Percentiles rank a stretch among this genome's conserved stretches.
These are phyloP conservation scores for Typhlichthys subterraneus DNA, from an alignment of 2,797 vertebrate species.

Conservation along the genomic window DNA sequence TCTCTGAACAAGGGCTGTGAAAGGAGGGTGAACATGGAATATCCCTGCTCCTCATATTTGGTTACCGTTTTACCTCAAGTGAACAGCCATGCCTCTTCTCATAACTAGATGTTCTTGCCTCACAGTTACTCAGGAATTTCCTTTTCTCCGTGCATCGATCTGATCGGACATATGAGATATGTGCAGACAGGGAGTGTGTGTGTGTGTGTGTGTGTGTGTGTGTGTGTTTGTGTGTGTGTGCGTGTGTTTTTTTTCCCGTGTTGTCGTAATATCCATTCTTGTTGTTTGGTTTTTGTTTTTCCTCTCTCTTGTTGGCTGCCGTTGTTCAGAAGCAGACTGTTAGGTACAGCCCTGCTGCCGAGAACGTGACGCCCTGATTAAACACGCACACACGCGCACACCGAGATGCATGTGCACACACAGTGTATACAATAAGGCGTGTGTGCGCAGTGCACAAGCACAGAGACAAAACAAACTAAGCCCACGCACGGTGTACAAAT, in stretches of 20 bases:
- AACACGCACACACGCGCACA: conserved; percentile 3
- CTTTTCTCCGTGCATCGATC: conserved; percentile 59
- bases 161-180: conserved; percentile 38
- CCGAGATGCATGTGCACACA: conserved; percentile 16
- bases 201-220: neutral
- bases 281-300: too few species aligned
- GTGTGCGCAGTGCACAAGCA: conserved; percentile 11
- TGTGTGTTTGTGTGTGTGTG: neutral
- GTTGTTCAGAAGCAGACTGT: too few species aligned
- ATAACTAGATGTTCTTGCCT: conserved; percentile 40
- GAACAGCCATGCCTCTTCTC: conserved; percentile 31
- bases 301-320: too few species aligned
- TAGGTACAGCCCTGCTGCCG: too few species aligned
- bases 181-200: neutral
- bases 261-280: too few species aligned
- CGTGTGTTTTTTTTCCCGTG: neutral
- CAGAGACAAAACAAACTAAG: conserved; percentile 16
- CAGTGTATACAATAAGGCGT: neutral
- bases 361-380: too few species aligned
- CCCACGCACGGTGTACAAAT: neutral
- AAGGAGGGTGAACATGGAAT: conserved; percentile 55
- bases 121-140: conserved; percentile 42
- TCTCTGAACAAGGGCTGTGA: conserved; percentile 56
- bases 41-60: conserved; percentile 56
- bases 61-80: conserved; percentile 40